Evolutionary conservation across 2,113 vertebrate species (phyloP).

Genomic region (Empidonax alnorum): DNA sequence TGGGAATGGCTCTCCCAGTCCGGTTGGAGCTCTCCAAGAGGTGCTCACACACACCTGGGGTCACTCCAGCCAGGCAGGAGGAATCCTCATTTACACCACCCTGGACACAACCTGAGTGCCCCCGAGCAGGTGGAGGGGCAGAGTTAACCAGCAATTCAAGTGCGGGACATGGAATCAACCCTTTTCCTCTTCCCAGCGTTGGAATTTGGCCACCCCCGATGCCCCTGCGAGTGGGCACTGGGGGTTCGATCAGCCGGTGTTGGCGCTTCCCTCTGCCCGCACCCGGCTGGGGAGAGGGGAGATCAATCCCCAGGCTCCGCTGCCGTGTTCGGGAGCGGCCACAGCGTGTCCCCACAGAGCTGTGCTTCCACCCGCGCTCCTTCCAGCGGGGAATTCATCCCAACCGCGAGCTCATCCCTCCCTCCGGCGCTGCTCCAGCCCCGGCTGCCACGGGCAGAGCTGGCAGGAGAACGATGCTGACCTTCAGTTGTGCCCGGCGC

Average conservation of each 20-base stretch:
- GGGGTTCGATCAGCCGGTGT: not conserved
- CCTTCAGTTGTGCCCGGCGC: not conserved
- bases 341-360: slow-evolving; percentile 71
- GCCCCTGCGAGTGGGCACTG: not conserved
- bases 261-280: not conserved
- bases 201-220: not conserved
- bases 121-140: not conserved
- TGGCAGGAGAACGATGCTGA: not conserved
- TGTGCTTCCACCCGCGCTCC: not conserved
- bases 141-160: not conserved
- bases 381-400: not conserved
- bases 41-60: accelerated
- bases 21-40: not conserved
- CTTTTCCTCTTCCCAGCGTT: not conserved
- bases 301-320: not conserved
- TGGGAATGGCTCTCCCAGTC: not conserved
- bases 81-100: not conserved
- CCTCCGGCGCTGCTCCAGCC: not conserved
- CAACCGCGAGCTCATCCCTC: not conserved
- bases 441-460: not conserved
- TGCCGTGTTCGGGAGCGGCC: slow-evolving; percentile 26
- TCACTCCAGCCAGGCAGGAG: not conserved
- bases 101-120: not conserved
- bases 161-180: not conserved
- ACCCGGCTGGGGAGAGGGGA: too few species aligned